Conservation (phyloP, 2,888 invertebrate species). For the Alitta virens region DNA sequence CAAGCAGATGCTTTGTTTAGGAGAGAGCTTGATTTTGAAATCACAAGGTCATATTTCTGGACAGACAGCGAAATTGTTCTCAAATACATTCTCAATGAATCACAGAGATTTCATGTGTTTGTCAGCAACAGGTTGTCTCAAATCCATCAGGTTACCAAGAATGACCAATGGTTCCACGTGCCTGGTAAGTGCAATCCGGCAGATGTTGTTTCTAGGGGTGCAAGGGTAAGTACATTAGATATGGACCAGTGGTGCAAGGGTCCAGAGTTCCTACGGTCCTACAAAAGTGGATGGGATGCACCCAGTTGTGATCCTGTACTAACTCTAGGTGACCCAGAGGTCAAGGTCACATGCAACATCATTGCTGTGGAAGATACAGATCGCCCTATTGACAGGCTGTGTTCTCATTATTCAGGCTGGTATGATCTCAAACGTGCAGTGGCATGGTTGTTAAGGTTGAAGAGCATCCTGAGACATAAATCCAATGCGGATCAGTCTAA, state of each 20-base stretch:
- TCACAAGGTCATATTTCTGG: not conserved
- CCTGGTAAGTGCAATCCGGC: slow-evolving; percentile 4
- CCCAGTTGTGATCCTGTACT: not conserved
- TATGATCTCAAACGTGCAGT: too few species aligned
- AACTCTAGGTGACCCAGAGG: not conserved
- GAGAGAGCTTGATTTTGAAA: not conserved
- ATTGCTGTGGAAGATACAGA: too few species aligned
- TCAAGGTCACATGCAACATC: not conserved
- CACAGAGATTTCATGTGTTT: slow-evolving; percentile 8
- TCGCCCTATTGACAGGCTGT: too few species aligned
- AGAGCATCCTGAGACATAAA: too few species aligned
- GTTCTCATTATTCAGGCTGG: too few species aligned
- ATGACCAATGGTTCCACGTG: slow-evolving; percentile 5
- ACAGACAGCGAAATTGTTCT: not conserved
- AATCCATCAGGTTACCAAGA: not conserved
- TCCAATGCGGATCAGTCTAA: too few species aligned
- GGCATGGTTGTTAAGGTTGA: too few species aligned
- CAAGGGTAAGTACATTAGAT: not conserved
- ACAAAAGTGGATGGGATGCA: not conserved
- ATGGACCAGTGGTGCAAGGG: not conserved
- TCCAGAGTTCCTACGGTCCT: not conserved
- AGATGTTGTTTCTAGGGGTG: not conserved
- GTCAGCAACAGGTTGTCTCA: slow-evolving; percentile 2
- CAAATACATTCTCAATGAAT: slow-evolving; percentile 3
- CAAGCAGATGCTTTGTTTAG: not conserved